phyloP scores from a whole-genome alignment of 1,140 invertebrate genomes.

The Hypothenemus hampei region DNA sequence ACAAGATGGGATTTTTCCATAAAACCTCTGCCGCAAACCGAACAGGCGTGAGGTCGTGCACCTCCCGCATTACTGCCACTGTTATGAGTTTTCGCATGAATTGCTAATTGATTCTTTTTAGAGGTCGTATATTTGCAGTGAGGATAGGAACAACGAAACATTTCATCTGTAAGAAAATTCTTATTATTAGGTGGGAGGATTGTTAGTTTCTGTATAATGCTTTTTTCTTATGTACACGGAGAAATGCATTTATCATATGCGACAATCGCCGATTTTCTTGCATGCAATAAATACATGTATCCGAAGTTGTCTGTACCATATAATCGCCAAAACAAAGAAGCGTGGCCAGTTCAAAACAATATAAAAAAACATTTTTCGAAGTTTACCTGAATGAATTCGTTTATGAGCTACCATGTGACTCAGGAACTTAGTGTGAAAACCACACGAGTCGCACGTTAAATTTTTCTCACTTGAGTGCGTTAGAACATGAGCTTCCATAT shows the following conservation, averaged over 20 bases:
- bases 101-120: slow-evolving; percentile 61
- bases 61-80: slow-evolving; percentile 37
- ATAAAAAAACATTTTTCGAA: not conserved
- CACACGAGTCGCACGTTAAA: slow-evolving; percentile 57
- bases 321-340: no score
- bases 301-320: no score
- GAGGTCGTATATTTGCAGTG: slow-evolving; percentile 62
- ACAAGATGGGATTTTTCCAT: slow-evolving; percentile 64
- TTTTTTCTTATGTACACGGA: no score
- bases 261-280: no score
- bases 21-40: slow-evolving; percentile 58
- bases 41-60: slow-evolving; percentile 57
- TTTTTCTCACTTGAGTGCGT: slow-evolving; percentile 54
- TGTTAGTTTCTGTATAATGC: no score
- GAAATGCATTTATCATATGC: no score
- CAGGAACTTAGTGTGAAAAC: slow-evolving; percentile 63
- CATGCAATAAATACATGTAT: no score
- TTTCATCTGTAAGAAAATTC: slow-evolving; percentile 47
- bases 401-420: slow-evolving; percentile 63
- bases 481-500: slow-evolving; percentile 55
- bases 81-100: slow-evolving; percentile 60
- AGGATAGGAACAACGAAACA: slow-evolving; percentile 54
- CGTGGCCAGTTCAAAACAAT: not conserved
- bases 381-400: slow-evolving; percentile 56
- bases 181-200: no score